A percentile compares a stretch with the other conserved stretches of the same genome.
Conservation (phyloP, 2,113 vertebrate genomes). For the Uria aalge region DNA sequence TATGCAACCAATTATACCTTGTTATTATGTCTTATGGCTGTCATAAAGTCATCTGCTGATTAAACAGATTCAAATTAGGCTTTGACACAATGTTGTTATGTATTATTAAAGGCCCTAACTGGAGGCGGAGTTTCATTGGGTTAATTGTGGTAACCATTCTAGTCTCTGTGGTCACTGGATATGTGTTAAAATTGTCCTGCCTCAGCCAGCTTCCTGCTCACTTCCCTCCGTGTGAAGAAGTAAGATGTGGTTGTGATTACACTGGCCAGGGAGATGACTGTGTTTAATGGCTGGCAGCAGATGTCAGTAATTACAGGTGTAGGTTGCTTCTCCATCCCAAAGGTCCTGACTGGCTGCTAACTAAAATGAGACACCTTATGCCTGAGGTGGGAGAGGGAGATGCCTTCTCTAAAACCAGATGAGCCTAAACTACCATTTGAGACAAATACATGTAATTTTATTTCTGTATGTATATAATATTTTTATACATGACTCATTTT, state of each 20-base stretch:
- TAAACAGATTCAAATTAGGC: background rate
- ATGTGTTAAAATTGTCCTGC: background rate
- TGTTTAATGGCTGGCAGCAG: background rate
- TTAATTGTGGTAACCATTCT: background rate
- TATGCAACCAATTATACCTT: background rate
- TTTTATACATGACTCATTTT: background rate
- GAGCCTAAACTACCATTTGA: background rate
- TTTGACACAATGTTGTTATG: background rate
- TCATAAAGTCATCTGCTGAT: background rate
- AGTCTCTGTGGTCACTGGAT: background rate
- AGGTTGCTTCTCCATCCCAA: background rate
- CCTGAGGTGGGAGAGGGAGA: background rate
- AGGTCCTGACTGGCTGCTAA: background rate
- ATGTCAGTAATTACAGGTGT: background rate
- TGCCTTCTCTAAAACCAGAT: background rate
- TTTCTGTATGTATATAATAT: background rate
- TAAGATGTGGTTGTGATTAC: background rate
- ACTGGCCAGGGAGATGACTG: background rate
- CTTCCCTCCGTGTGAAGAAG: background rate
- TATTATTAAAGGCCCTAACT: background rate
- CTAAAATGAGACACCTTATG: background rate
- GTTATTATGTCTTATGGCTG: background rate
- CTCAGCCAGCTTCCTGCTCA: background rate
- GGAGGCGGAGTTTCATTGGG: background rate
- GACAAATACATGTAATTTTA: background rate